Evolutionary conservation across 2,888 invertebrate genomes (phyloP), one percentile per base, ranked within the genome.

Genomic region (Pardosa pseudoannulata): DNA sequence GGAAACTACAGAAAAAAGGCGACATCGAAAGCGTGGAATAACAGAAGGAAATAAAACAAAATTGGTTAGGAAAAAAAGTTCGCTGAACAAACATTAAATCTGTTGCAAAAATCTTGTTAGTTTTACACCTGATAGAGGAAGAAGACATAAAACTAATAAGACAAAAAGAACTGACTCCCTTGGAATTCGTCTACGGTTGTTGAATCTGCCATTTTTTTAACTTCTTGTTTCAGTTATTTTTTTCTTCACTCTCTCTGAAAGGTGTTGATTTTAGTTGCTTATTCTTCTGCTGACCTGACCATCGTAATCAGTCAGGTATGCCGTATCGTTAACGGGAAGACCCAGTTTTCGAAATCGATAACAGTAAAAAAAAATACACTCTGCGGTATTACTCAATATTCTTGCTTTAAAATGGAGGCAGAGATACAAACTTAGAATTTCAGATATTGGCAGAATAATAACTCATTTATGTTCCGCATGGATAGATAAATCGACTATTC

Each of bases 141-240:
- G 36, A 41, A 29, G 31, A n/a, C 64, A 65, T 65, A 62, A 75
- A 62, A 29, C 31, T 39, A 36, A 56, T 23, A 64, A 56, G n/a
- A 36, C 29, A 29, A 64, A 65, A 41, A 70, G 75, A 75, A 75
- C 31, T 29, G 28, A 39, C 11, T 3, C 29, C 75, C 65, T 41
- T 75, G 19, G 75, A 75, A 75, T 75, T 39, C 75, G 65, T 65
- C 36, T 62, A 72, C 64, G 64, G 28, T 65, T 41, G 41, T 41
- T 65, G 75, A 65, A 75, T 75, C 41, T 41, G 75, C 19, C 56
- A 23, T 56, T 64, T 74, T 31, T 64, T 75, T 29, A 13, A n/a
- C n/a, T 27, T 36, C 19, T 23, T 36, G 29, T n/a, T 13, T 13
- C 32, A 23, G 16, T 27, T 64, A n/a, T 19, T 31, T 1, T 62